These are phyloP conservation scores for Nannoperca obscura DNA, from an alignment of 2,797 vertebrate genomes.

Conservation along the genomic window DNA sequence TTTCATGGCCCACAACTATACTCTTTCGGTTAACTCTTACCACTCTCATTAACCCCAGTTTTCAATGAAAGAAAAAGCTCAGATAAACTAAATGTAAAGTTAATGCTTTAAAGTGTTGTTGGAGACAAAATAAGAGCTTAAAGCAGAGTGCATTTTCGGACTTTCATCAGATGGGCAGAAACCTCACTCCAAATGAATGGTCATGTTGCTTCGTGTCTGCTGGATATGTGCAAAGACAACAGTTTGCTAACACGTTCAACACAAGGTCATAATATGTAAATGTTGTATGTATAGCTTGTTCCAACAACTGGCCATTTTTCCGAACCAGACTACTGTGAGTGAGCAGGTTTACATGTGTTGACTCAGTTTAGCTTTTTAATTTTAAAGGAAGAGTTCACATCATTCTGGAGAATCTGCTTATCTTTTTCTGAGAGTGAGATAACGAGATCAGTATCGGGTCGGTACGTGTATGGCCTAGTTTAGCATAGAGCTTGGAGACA, in stretches of 20 bases:
- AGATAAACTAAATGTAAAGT: not conserved
- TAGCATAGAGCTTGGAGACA: not conserved
- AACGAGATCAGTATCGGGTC: not conserved
- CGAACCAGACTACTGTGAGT: not conserved
- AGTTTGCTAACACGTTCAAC: not conserved
- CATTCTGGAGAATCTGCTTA: not conserved
- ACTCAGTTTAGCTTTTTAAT: not conserved
- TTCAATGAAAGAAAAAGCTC: not conserved
- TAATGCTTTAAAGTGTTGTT: not conserved
- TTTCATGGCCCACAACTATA: not conserved
- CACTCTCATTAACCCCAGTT: not conserved
- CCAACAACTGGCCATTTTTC: not conserved
- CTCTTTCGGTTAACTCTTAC: not conserved
- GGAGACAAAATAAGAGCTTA: not conserved
- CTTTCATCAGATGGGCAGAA: not conserved
- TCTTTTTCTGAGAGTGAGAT: not conserved
- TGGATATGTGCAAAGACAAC: not conserved
- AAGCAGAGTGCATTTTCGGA: not conserved
- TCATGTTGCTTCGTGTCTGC: not conserved
- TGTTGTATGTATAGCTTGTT: not conserved
- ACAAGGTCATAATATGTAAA: not conserved
- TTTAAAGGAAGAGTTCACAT: not conserved
- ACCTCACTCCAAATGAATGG: not conserved
- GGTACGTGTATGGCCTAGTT: slow-evolving; percentile 1
- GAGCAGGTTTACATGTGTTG: not conserved